Evolutionary conservation across 2,113 vertebrate genomes (phyloP).

Genomic region (Pipra filicauda): DNA sequence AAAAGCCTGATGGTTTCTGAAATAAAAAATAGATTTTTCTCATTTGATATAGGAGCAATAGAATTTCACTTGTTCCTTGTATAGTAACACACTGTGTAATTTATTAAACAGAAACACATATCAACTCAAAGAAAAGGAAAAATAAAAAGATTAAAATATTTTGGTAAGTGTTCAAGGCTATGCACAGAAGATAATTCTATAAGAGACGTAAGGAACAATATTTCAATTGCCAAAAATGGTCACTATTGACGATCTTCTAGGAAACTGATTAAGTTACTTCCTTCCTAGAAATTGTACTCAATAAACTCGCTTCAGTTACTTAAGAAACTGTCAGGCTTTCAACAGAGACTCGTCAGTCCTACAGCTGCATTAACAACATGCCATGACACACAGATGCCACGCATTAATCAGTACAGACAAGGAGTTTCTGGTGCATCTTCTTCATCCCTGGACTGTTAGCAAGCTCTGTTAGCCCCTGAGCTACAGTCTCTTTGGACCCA

Average conservation of each 20-base stretch:
- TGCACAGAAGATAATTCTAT: background rate
- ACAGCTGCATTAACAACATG: fast-evolving
- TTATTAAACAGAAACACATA: background rate
- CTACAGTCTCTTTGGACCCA: background rate
- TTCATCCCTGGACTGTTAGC: background rate
- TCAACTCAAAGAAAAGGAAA: background rate
- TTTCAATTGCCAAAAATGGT: background rate
- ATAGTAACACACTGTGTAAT: background rate
- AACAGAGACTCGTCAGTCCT: fast-evolving
- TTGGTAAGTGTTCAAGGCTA: background rate
- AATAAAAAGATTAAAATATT: background rate
- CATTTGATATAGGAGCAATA: background rate
- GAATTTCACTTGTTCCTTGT: background rate
- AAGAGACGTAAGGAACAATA: background rate
- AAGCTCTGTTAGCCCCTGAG: background rate
- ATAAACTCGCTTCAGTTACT: background rate
- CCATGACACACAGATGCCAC: too few species aligned
- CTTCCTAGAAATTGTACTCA: background rate
- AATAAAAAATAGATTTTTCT: constrained; percentile 13
- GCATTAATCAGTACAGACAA: fast-evolving
- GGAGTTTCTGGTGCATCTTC: background rate
- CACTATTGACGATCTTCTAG: background rate
- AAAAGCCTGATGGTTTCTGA: constrained; percentile 90
- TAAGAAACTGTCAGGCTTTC: background rate
- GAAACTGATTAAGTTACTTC: background rate